phyloP scores from a whole-genome alignment of 2,113 vertebrate genomes.

The Willisornis vidua region DNA sequence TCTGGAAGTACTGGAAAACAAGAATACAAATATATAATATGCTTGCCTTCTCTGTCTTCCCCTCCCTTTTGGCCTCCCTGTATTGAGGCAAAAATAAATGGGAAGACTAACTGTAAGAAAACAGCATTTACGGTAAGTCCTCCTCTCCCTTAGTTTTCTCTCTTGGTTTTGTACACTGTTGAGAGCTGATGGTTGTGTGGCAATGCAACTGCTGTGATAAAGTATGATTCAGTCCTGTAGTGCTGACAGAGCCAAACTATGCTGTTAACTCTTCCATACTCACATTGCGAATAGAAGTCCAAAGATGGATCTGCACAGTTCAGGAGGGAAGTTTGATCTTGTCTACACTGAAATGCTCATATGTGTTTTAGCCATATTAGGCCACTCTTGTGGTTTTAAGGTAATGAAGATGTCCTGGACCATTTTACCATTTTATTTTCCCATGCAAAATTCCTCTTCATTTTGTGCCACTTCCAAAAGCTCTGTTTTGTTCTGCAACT shows the following conservation, averaged over 20 bases:
- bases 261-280: neutral
- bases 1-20: neutral
- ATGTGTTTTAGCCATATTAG: neutral
- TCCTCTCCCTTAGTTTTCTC: neutral
- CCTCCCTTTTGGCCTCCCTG: neutral
- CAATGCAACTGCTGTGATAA: rapidly evolving
- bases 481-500: neutral
- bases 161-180: neutral
- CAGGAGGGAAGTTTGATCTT: neutral
- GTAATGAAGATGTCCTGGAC: neutral
- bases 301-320: neutral
- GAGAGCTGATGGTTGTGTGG: neutral
- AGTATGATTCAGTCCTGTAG: neutral
- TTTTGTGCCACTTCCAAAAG: neutral
- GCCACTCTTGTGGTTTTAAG: neutral
- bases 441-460: neutral
- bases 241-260: neutral
- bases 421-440: neutral
- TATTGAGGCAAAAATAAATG: neutral
- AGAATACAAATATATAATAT: neutral
- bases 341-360: neutral
- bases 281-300: neutral
- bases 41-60: neutral
- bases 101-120: neutral
- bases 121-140: neutral